Evolutionary conservation across 2,113 vertebrate species (phyloP).

Genomic region (Sinocyclocheilus grahami): DNA sequence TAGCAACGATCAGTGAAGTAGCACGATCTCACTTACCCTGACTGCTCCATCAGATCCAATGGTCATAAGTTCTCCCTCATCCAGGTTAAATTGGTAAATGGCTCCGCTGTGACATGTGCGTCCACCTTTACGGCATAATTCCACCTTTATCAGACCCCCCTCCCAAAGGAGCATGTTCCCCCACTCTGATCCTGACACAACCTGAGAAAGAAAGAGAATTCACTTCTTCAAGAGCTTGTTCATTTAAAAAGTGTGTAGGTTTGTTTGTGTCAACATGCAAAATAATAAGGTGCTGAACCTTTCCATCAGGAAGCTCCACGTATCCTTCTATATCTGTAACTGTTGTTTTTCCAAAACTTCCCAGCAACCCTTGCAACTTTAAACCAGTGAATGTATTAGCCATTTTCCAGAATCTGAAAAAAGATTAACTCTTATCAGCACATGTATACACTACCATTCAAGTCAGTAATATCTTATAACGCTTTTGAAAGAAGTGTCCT

Average conservation of each 20-base stretch:
- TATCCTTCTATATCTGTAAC: conserved; percentile 86
- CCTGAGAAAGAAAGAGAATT: conserved; percentile 69
- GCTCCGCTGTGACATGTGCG: conserved; percentile 81
- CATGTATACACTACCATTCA: background rate
- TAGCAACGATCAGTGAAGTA: background rate
- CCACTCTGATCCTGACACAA: conserved; percentile 92
- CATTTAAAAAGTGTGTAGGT: background rate
- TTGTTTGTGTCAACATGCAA: background rate
- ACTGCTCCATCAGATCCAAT: conserved; percentile 86
- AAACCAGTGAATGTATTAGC: conserved; percentile 86
- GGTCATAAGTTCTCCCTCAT: conserved; percentile 88
- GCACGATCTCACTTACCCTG: conserved; percentile 71
- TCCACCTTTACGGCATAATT: conserved; percentile 78
- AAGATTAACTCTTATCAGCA: background rate
- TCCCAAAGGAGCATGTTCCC: conserved; percentile 96
- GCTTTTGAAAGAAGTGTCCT: background rate
- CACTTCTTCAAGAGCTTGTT: background rate
- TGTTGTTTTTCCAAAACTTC: conserved; percentile 88
- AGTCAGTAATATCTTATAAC: too few relatives aligned
- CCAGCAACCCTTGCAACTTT: conserved; percentile 87
- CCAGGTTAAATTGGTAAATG: conserved; percentile 84
- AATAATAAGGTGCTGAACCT: conserved; percentile 69
- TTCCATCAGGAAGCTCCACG: conserved; percentile 89
- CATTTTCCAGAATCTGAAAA: conserved; percentile 92
- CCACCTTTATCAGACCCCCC: conserved; percentile 85